Conservation (phyloP, 2,888 invertebrate species). For the Achlya flavicornis region DNA sequence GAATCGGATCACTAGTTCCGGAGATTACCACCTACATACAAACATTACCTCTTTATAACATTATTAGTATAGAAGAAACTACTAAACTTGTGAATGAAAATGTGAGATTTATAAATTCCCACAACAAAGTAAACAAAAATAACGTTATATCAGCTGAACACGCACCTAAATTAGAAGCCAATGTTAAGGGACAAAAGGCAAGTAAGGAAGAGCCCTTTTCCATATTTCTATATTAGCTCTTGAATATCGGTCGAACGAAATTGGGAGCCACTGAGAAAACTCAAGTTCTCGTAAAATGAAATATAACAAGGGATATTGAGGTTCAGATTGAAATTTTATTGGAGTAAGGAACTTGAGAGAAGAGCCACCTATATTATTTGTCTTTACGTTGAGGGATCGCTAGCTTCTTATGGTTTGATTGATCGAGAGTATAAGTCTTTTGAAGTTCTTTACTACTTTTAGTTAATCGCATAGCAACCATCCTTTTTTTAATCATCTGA, state of each 20-base stretch:
- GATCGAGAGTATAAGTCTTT: background rate
- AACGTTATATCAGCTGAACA: background rate
- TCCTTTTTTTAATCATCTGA: background rate
- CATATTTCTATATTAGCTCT: constrained; percentile 64
- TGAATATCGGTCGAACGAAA: constrained; percentile 58
- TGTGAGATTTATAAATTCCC: no score
- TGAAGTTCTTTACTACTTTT: background rate
- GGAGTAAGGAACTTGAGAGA: constrained; percentile 3
- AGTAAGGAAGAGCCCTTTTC: constrained; percentile 35
- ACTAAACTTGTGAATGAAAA: no score
- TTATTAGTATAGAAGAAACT: no score
- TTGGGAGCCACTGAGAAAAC: constrained; percentile 46
- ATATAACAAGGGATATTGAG: constrained; percentile 46
- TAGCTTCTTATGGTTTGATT: background rate
- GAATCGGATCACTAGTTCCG: no score
- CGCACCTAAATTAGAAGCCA: constrained; percentile 34
- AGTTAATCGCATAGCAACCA: background rate
- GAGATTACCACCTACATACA: no score
- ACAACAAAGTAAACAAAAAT: background rate
- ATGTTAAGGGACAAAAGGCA: constrained; percentile 48
- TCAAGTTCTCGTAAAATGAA: constrained; percentile 45
- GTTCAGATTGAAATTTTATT: constrained; percentile 46
- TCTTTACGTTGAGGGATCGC: background rate
- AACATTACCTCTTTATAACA: no score
- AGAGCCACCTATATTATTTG: background rate